Evolutionary conservation across 2,797 vertebrate species (phyloP).

Genomic region (Nannoperca obscura): DNA sequence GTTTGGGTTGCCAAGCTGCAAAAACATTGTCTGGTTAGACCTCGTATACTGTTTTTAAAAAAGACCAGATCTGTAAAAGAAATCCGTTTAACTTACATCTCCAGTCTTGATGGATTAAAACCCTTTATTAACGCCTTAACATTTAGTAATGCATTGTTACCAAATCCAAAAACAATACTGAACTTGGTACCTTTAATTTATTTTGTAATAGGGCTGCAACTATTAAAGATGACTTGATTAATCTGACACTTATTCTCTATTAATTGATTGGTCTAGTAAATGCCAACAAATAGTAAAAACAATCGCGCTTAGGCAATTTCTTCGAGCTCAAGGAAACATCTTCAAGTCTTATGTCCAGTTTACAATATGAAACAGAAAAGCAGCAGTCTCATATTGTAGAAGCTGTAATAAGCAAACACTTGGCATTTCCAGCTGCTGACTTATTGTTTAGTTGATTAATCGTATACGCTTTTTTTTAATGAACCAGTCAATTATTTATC

Average conservation of each 20-base stretch:
- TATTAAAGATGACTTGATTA: not conserved
- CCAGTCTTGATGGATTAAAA: not conserved
- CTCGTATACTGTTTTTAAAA: no score
- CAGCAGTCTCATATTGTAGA: not conserved
- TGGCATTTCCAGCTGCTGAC: not conserved
- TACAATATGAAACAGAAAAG: not conserved
- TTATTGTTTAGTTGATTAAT: not conserved
- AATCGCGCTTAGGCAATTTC: not conserved
- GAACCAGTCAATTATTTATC: not conserved
- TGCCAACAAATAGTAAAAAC: not conserved
- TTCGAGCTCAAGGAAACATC: no score
- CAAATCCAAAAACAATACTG: not conserved
- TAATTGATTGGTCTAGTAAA: not conserved
- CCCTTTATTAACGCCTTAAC: not conserved
- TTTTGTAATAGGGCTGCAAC: not conserved
- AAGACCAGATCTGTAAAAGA: not conserved
- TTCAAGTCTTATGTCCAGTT: not conserved
- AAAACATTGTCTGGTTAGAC: not conserved
- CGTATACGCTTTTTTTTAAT: not conserved
- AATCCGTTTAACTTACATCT: not conserved
- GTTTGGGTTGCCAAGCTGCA: not conserved
- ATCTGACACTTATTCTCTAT: not conserved
- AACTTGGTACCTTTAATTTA: not conserved
- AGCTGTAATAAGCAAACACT: not conserved
- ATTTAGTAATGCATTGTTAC: not conserved